Evolutionary conservation across 2,113 vertebrate species (phyloP).

Genomic region (Hoplias malabaricus): DNA sequence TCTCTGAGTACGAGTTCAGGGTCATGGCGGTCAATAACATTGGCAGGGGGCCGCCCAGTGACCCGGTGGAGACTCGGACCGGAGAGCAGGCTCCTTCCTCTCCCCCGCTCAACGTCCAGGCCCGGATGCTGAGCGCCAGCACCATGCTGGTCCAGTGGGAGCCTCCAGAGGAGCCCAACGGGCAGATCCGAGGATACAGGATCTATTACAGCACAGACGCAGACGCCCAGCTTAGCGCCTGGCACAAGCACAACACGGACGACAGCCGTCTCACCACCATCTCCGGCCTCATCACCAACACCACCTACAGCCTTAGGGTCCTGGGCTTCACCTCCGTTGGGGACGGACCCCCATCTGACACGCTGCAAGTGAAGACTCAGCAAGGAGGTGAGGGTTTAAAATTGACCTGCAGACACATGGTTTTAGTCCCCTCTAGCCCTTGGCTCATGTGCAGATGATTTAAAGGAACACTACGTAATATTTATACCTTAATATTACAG

Average conservation of each 20-base stretch:
- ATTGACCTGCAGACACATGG: too few relatives aligned
- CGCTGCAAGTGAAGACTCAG: conserved; percentile 92
- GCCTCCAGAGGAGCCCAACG: conserved; percentile 91
- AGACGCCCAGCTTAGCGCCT: conserved; percentile 79
- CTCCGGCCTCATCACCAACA: conserved; percentile 82
- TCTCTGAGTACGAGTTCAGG: conserved; percentile 90
- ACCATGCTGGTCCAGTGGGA: conserved; percentile 97
- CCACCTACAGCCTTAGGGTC: conserved; percentile 90
- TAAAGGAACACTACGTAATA: too few relatives aligned
- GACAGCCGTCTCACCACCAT: conserved; percentile 89
- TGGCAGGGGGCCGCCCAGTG: conserved; percentile 87
- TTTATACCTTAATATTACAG: too few relatives aligned
- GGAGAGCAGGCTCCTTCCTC: conserved; percentile 95
- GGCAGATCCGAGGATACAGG: conserved; percentile 88
- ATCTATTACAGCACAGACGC: conserved; percentile 86
- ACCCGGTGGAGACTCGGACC: conserved; percentile 82
- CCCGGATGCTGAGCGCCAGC: conserved; percentile 90
- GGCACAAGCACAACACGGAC: conserved; percentile 91
- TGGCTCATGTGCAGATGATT: too few relatives aligned
- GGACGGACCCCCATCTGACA: conserved; percentile 88
- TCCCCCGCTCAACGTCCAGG: conserved; percentile 87
- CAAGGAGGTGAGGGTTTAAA: conserved; percentile 98
- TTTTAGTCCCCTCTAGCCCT: too few relatives aligned
- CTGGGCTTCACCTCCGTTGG: conserved; percentile 93
- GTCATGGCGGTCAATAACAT: conserved; percentile 94